Conservation (phyloP, 2,797 vertebrate species). For the Enteromius paludinosus region DNA sequence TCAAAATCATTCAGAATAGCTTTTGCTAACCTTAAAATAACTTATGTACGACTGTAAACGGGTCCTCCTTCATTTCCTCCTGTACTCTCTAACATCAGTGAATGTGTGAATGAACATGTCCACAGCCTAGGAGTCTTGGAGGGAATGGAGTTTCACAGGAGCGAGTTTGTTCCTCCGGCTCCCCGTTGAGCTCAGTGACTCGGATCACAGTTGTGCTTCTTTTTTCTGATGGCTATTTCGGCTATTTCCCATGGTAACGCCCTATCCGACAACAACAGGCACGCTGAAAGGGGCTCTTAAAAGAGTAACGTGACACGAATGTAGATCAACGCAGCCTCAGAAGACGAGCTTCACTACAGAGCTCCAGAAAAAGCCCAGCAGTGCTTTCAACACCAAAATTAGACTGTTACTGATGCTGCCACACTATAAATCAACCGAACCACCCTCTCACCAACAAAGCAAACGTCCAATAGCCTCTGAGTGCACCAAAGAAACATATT, state of each 20-base stretch:
- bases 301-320: conserved; percentile 56
- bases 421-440: not conserved
- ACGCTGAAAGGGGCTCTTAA: conserved; percentile 55
- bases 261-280: conserved; percentile 52
- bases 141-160: conserved; percentile 50
- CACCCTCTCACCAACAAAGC: not conserved
- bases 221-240: conserved; percentile 58
- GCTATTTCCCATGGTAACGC: conserved; percentile 65
- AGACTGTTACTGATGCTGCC: not conserved
- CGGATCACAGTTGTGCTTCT: conserved; percentile 43
- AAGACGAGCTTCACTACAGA: conserved; percentile 29
- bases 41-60: not conserved
- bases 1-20: too few species aligned
- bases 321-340: conserved; percentile 42
- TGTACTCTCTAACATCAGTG: not conserved
- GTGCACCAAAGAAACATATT: conserved; percentile 20
- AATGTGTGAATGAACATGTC: not conserved
- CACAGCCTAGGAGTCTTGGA: not conserved
- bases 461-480: not conserved
- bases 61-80: not conserved
- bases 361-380: conserved; percentile 26
- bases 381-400: conserved; percentile 15
- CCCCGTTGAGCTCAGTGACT: conserved; percentile 50
- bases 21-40: not conserved
- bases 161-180: conserved; percentile 44